Evolutionary conservation across 2,113 vertebrate species (phyloP).

Genomic region (Amazona guildingii): DNA sequence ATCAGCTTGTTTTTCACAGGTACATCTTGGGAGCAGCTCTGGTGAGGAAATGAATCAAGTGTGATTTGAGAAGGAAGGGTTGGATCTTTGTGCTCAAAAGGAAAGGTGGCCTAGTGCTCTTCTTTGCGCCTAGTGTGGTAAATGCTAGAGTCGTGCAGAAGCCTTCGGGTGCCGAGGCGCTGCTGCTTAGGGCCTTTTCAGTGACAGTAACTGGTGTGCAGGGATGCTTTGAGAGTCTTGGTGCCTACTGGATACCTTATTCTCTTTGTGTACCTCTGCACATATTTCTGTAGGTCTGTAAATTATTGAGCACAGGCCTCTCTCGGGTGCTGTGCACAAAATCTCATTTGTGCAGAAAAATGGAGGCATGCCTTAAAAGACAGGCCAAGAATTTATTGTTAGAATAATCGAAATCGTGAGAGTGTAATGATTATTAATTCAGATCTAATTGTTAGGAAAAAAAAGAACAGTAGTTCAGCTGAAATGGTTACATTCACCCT

Average conservation of each 20-base stretch:
- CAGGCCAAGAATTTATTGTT: not conserved
- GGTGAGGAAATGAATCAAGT: not conserved
- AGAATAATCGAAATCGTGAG: not conserved
- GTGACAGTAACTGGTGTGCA: too few relatives aligned
- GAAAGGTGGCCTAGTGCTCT: accelerated
- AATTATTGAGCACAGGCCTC: not conserved
- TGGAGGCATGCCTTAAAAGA: not conserved
- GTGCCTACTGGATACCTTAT: not conserved
- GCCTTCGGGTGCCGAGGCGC: not conserved
- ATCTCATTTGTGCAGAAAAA: not conserved
- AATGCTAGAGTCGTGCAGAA: not conserved
- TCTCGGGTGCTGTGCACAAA: not conserved
- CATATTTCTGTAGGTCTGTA: not conserved
- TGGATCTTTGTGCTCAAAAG: not conserved
- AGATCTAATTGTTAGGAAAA: not conserved
- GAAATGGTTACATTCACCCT: not conserved
- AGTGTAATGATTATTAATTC: not conserved
- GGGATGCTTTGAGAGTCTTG: not conserved
- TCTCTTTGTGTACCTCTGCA: not conserved
- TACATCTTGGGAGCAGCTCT: not conserved
- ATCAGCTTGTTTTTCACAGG: not conserved
- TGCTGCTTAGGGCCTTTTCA: not conserved
- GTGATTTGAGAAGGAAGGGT: not conserved
- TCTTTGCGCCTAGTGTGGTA: not conserved
- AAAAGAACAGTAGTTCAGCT: not conserved